phyloP scores from a whole-genome alignment of 2,797 vertebrate genomes.

The Echiichthys vipera region DNA sequence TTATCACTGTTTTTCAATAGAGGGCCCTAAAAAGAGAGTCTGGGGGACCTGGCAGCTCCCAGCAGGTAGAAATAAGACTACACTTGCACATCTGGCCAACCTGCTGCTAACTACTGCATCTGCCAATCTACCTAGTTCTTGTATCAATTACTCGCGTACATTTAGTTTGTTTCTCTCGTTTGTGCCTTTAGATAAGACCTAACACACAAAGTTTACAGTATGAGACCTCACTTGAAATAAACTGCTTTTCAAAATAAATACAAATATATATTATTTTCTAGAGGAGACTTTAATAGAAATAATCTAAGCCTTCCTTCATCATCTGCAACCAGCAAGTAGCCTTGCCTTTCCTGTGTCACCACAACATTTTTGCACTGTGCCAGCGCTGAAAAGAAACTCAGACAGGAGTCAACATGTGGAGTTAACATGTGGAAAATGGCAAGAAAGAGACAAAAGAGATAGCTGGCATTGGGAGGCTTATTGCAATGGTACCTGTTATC shows the following conservation, averaged over 20 bases:
- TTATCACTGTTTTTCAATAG: constrained; percentile 74
- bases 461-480: neutral
- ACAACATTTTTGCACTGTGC: no score
- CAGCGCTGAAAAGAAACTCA: no score
- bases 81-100: constrained; percentile 77
- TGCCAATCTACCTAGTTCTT: neutral
- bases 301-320: neutral
- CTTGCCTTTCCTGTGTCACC: no score
- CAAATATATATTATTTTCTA: neutral
- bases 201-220: no score
- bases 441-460: no score
- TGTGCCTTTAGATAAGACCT: neutral
- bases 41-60: constrained; percentile 66
- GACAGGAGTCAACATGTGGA: no score
- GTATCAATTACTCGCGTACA: neutral
- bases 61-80: constrained; percentile 74
- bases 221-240: neutral
- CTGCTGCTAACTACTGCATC: constrained; percentile 32
- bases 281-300: no score
- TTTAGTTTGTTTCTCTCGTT: neutral
- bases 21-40: constrained; percentile 62
- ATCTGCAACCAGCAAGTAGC: no score
- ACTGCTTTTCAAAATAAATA: neutral
- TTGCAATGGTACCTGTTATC: neutral
- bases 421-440: no score